phyloP scores from a whole-genome alignment of 2,888 invertebrate species.

The Platycnemis pennipes region DNA sequence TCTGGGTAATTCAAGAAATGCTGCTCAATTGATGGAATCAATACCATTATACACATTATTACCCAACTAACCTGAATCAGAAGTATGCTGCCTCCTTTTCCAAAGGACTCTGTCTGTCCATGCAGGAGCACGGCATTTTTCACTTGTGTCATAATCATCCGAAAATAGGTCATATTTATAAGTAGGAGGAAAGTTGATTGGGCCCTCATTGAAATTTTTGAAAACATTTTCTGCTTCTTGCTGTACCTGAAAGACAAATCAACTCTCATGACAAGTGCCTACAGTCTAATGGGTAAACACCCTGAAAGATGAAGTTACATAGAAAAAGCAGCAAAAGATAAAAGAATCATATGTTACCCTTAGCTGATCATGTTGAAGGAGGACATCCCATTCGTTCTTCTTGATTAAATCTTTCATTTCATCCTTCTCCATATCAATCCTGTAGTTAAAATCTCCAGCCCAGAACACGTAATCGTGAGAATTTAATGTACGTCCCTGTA shows the following conservation, averaged over 20 bases:
- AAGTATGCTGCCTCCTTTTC: slow-evolving; percentile 89
- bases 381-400: slow-evolving; percentile 86
- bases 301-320: neutral
- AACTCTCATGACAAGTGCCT: slow-evolving; percentile 25
- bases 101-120: slow-evolving; percentile 99
- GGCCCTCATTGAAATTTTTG: slow-evolving; percentile 95
- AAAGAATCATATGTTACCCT: slow-evolving; percentile 77
- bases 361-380: slow-evolving; percentile 94
- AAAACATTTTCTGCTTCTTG: slow-evolving; percentile 92
- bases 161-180: slow-evolving; percentile 99
- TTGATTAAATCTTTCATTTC: slow-evolving; percentile 93
- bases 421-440: slow-evolving; percentile 97
- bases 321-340: slow-evolving; percentile 37
- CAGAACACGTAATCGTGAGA: slow-evolving; percentile 99
- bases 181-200: slow-evolving; percentile 95
- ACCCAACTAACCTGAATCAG: slow-evolving; percentile 83
- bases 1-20: no score
- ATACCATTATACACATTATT: neutral
- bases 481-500: slow-evolving; percentile 90
- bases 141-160: slow-evolving; percentile 99
- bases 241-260: slow-evolving; percentile 81
- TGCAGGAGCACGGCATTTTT: slow-evolving; percentile 97
- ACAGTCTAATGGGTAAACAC: neutral
- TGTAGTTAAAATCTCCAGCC: slow-evolving; percentile 99
- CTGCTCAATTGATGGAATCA: no score